Base-by-base conservation (phyloP, 2,888 invertebrate genomes). In the Stratiomys singularior region DNA sequence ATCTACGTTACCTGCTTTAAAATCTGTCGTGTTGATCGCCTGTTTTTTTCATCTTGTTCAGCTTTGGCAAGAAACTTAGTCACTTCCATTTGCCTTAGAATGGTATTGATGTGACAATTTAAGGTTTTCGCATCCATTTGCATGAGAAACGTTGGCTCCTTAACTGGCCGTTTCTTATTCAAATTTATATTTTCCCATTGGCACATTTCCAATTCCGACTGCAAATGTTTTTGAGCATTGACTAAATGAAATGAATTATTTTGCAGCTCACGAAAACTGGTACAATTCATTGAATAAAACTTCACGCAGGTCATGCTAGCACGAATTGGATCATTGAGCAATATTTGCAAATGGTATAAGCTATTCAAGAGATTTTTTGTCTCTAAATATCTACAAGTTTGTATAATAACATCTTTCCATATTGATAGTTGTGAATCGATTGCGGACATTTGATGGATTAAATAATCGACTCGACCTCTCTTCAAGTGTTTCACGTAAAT, bases 261-360 rank as follows among this genome's bases (percentile, higher is more conserved):
- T 63, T 88, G 86, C 69, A 92, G 83, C 80, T 92, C 91, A 0
- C 87, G 86, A 82, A 91, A 92, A 64, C 86, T 89, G 1, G 87
- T 87, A 7, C 89, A 89, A 80, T 90, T 89, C 76, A 91, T 89
- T n/a, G 90, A 88, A 86, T 94, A 95, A 84, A 94, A 91, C 79
- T 91, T 89, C 71, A 94, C 93, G 84, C 94, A 94, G 0, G 94
- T 93, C 88, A 94, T 94, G 4, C 94, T 91, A 0, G 94, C 94
- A 76, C 95, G 89, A 47, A 94, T 90, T 79, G 91, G 91, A 85
- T 95, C 94, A 47, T 90, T 90, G 84, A 93, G 90, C 74, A 91
- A 91, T 71, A 91, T 88, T 84, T 95, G 95, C 60, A 95, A 85
- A 79, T 92, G 90, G 87, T 94, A 94, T 5, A 95, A 87, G n/a